These are phyloP conservation scores for Lagria hirta DNA, from an alignment of 2,888 invertebrate species.

Conservation along the genomic window DNA sequence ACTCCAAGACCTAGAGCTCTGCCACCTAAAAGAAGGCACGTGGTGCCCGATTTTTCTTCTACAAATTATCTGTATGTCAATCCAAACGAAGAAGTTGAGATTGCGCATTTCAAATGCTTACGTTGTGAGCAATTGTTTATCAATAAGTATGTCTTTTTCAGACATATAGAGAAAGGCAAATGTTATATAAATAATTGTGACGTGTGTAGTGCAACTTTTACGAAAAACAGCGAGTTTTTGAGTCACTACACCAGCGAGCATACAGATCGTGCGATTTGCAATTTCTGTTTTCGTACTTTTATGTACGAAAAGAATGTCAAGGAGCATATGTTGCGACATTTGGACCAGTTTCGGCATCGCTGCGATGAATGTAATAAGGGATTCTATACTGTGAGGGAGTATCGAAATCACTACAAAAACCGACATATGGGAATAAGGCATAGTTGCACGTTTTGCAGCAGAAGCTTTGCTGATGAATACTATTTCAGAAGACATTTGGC, in stretches of 20 bases:
- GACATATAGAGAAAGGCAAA: slow-evolving; percentile 53
- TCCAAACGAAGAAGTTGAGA: slow-evolving; percentile 48
- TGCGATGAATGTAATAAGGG: slow-evolving; percentile 54
- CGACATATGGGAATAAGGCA: slow-evolving; percentile 53
- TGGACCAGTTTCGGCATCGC: slow-evolving; percentile 52
- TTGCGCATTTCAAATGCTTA: slow-evolving; percentile 49
- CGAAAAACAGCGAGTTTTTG: slow-evolving; percentile 49
- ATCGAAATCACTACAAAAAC: slow-evolving; percentile 52
- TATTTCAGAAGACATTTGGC: slow-evolving; percentile 52
- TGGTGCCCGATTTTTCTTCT: slow-evolving; percentile 51
- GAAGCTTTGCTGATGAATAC: slow-evolving; percentile 53
- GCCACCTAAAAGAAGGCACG: slow-evolving; percentile 44
- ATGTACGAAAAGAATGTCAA: slow-evolving; percentile 54
- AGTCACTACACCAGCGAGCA: slow-evolving; percentile 48
- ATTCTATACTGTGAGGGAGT: slow-evolving; percentile 53
- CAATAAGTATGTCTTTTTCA: slow-evolving; percentile 50
- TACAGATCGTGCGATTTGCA: slow-evolving; percentile 51
- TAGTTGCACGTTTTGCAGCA: slow-evolving; percentile 49
- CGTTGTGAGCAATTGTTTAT: slow-evolving; percentile 53
- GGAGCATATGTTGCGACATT: slow-evolving; percentile 52
- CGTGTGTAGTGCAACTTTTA: slow-evolving; percentile 47
- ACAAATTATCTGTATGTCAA: slow-evolving; percentile 45
- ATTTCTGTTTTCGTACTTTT: slow-evolving; percentile 53
- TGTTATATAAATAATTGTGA: slow-evolving; percentile 53
- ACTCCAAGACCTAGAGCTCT: slow-evolving; percentile 35